Evolutionary conservation across 1,140 invertebrate genomes (phyloP), one percentile per base, ranked within the genome.

Genomic region (Zaprionus gabonicus): DNA sequence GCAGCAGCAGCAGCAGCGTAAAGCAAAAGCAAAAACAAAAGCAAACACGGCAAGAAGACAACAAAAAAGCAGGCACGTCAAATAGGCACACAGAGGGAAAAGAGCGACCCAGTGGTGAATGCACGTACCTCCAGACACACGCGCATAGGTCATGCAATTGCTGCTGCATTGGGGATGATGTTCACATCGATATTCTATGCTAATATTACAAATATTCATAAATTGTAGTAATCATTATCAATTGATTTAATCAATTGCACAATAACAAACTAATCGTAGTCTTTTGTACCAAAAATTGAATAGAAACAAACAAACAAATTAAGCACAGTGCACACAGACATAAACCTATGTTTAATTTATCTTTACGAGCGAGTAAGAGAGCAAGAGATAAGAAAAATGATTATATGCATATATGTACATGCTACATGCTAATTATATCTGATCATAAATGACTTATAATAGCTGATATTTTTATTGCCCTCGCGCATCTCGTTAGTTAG

Each of bases 1-100:
- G 15, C 20, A 20, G 20, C 20, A 20, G 20, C 20, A 20, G 20
- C 41, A 53, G 69, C 62, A 78, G 71, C 65, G 71, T 41, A 73
- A 78, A 72, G 71, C 66, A 76, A 69, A 74, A 64, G 36, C 17
- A 76, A 73, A 78, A 72, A 66, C 66, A 76, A 69, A 74, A 64
- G 46, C 17, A 76, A 41, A 53, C 23, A 46, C 38, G 41, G 41
- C 51, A 51, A 44, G 53, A 58, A 44, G 55, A 28, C 12, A 51
- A 34, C 31, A 36, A 77, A 67, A 23, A 72, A 41, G 28, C 64
- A 64, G 66, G 72, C 63, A 78, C 64, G 72, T 74, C 72, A 65
- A 75, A 77, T 57, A 69, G 31, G 41, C 71, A 73, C 41, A 64
- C 70, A 46, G 41, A 46, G 41, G n/a, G 41, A 46, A 46, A 44